Evolutionary conservation across 2,888 invertebrate species (phyloP).

Genomic region (Ditylenchus weischeri): DNA sequence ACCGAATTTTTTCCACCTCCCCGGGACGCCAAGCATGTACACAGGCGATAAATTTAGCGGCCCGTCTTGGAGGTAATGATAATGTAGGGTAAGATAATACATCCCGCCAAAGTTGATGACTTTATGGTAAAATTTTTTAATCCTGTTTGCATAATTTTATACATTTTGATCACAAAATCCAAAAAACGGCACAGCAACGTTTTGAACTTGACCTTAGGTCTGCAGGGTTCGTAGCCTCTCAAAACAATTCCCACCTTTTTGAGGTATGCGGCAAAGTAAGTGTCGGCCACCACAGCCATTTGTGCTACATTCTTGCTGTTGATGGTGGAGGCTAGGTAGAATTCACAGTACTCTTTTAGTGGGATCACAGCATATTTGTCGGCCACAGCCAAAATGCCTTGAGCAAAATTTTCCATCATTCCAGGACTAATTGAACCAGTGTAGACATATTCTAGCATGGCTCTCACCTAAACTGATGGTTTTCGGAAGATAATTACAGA

Average conservation of each 20-base stretch:
- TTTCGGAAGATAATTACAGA: background rate
- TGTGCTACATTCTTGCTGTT: conserved; percentile 16
- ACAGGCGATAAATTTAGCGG: no score
- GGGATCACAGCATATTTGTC: conserved; percentile 53
- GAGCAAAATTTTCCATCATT: conserved; percentile 36
- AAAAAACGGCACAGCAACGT: background rate
- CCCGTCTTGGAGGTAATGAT: no score
- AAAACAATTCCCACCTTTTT: conserved; percentile 26
- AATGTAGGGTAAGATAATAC: no score
- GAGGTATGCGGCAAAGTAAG: conserved; percentile 24
- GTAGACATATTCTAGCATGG: conserved; percentile 54
- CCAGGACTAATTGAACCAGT: conserved; percentile 7
- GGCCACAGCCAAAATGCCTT: conserved; percentile 50
- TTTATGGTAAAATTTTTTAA: no score
- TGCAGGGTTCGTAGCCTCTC: background rate
- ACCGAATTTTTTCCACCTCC: no score
- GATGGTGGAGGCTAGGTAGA: conserved; percentile 37
- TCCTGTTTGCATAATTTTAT: no score
- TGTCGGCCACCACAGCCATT: conserved; percentile 23
- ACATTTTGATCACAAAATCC: no score
- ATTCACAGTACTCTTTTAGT: conserved; percentile 53
- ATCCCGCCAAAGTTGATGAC: no score
- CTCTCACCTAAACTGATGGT: conserved; percentile 35
- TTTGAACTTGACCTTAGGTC: background rate
- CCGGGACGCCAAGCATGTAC: no score